Conservation (phyloP, 2,797 vertebrate genomes). For the Mormyrops boulengeri region DNA sequence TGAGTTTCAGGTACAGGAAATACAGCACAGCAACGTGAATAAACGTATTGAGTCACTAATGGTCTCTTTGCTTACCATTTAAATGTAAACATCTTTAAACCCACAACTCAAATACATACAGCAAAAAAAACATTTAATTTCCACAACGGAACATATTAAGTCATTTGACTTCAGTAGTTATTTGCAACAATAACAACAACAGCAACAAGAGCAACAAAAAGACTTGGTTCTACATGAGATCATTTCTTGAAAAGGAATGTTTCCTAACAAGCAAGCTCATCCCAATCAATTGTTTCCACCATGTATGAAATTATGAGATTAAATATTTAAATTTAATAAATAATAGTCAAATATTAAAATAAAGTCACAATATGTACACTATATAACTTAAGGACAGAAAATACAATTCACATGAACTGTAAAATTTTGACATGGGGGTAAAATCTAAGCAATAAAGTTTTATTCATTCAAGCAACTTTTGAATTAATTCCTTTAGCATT, state of each 20-base stretch:
- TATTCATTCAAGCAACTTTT: background rate
- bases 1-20: background rate
- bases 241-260: background rate
- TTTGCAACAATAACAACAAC: background rate
- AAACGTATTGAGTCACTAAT: background rate
- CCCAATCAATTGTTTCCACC: background rate
- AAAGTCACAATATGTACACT: slow-evolving; percentile 16
- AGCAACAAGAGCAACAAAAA: background rate
- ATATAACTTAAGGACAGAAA: background rate
- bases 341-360: slow-evolving; percentile 8
- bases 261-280: background rate
- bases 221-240: background rate
- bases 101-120: background rate
- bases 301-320: slow-evolving; percentile 2
- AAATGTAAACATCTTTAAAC: slow-evolving; percentile 2
- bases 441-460: background rate
- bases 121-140: background rate
- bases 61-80: background rate
- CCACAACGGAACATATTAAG: background rate
- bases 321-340: slow-evolving; percentile 12
- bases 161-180: slow-evolving; percentile 1
- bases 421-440: background rate
- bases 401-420: background rate
- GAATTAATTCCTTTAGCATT: background rate
- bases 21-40: background rate